Evolutionary conservation across 2,888 invertebrate genomes (phyloP), one percentile per base, ranked within the genome.

Genomic region (Trilocha varians): DNA sequence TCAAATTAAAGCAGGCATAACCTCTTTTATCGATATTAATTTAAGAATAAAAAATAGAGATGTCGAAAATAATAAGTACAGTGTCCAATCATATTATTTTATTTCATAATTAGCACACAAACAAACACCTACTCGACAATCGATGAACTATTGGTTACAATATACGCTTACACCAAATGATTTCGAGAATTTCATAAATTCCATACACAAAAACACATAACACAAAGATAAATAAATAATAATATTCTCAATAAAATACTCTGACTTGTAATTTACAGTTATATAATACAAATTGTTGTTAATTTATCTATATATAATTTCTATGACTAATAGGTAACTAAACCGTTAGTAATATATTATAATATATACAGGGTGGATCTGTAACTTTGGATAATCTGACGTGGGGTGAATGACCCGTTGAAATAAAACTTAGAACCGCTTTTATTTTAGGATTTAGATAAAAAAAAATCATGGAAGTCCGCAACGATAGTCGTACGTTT

Each of bases 281-380:
- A 14, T 11, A 32, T 13, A 17, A 9, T 36, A 5, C 13, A 4
- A 25, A 35, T 25, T 6, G 36, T n/a, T 38, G 8, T 25, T 25
- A 25, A 25, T 25, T 2, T 25, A 9, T 3, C 17, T 38, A 40
- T 35, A 34, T 9, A 17, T 38, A 33, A 11, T 14, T 6, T 14
- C 44, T 65, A 64, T 54, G 51, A 57, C 69, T 73, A 73, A 72
- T 82, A 82, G 83, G 82, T 82, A 83, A 83, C 83, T 66, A 69
- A 52, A 82, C 82, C 82, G 82, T 65, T 60, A 56, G 25, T 25
- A 25, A 47, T 25, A n/a, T n/a, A n/a, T n/a, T n/a, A n/a, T n/a
- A n/a, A n/a, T n/a, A n/a, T n/a, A n/a, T n/a, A n/a, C n/a, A n/a
- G n/a, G n/a, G n/a, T n/a, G n/a, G n/a, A n/a, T n/a, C n/a, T n/a